phyloP scores from a whole-genome alignment of 2,888 invertebrate genomes.

The Drosophila siamana region DNA sequence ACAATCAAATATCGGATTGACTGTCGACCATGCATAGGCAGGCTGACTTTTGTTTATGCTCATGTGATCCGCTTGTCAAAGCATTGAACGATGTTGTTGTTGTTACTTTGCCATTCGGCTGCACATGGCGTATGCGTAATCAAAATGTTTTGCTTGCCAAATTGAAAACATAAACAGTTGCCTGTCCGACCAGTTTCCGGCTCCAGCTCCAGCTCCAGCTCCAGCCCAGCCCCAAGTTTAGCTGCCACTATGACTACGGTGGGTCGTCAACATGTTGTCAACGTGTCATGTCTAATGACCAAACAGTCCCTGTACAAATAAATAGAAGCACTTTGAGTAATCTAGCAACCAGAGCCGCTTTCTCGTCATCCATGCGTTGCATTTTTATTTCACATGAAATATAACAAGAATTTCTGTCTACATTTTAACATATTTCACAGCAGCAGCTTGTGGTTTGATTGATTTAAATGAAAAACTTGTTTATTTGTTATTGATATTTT shows the following conservation, averaged over 20 bases:
- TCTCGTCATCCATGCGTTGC: not conserved
- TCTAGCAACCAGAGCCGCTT: not conserved
- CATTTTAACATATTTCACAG: not conserved
- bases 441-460: not conserved
- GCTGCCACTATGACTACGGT: not conserved
- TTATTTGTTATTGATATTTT: not conserved
- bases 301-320: constrained; percentile 53
- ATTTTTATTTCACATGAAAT: not conserved
- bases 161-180: constrained; percentile 70
- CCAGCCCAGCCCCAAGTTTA: not conserved
- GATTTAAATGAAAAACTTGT: not conserved
- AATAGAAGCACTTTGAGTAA: constrained; percentile 41
- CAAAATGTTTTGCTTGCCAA: constrained; percentile 69
- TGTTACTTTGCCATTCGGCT: constrained; percentile 30
- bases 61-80: constrained; percentile 66
- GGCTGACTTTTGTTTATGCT: constrained; percentile 55
- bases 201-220: not conserved
- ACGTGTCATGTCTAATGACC: constrained; percentile 69
- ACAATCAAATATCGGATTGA: constrained; percentile 48
- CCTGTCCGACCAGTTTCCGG: too few species aligned
- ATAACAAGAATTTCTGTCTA: not conserved
- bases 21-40: not conserved
- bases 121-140: constrained; percentile 69
- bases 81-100: constrained; percentile 31
- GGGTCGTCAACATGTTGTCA: constrained; percentile 39